Conservation (phyloP, 2,113 vertebrate species). For the Cyprinodon tularosa region DNA sequence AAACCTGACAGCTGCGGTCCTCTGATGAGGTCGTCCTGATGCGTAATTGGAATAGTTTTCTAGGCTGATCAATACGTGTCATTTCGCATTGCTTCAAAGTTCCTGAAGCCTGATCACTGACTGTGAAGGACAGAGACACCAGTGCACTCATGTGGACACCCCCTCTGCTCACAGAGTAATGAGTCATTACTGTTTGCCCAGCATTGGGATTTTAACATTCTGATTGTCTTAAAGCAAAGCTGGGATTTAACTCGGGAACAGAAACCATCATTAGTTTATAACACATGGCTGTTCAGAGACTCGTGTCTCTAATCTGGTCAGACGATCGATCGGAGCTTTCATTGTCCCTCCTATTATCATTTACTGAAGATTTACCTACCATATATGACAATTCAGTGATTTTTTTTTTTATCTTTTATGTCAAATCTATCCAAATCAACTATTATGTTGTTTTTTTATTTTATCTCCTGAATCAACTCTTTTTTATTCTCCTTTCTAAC, state of each 20-base stretch:
- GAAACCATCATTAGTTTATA: too few species aligned
- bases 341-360: too few species aligned
- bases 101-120: slow-evolving; percentile 68
- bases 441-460: too few species aligned
- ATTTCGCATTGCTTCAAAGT: slow-evolving; percentile 45
- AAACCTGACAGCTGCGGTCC: not conserved
- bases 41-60: slow-evolving; percentile 33
- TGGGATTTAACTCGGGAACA: too few species aligned
- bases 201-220: not conserved
- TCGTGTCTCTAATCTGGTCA: too few species aligned
- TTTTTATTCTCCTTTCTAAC: not conserved
- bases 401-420: not conserved
- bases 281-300: too few species aligned
- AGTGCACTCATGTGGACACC: slow-evolving; percentile 15
- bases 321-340: too few species aligned
- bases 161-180: not conserved
- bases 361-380: too few species aligned
- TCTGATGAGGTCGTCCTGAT: slow-evolving; percentile 3
- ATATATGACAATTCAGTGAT: too few species aligned
- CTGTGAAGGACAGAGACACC: slow-evolving; percentile 72
- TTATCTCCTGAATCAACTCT: too few species aligned
- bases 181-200: not conserved
- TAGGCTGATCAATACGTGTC: slow-evolving; percentile 74
- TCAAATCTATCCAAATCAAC: not conserved
- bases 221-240: not conserved